Conservation (phyloP, 2,113 vertebrate species). For the Galbula dea region DNA sequence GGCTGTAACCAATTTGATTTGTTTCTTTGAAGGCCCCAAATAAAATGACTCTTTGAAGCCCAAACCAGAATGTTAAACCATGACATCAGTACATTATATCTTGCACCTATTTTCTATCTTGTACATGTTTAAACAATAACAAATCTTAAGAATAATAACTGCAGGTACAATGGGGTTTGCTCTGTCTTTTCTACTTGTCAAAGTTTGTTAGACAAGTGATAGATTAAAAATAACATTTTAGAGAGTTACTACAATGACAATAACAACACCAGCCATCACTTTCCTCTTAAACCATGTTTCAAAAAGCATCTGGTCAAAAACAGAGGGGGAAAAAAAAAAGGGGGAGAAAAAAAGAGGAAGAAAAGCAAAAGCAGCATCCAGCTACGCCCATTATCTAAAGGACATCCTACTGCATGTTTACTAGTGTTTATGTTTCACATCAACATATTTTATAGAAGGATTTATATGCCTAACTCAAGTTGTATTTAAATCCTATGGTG, state of each 20-base stretch:
- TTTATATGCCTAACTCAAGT: slow-evolving; percentile 73
- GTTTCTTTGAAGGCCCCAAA: not conserved
- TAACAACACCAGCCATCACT: not conserved
- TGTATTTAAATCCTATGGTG: slow-evolving; percentile 74
- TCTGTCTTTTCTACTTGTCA: slow-evolving; percentile 6
- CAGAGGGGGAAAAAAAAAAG: no score
- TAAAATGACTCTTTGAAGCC: not conserved
- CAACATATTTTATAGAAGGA: slow-evolving; percentile 71
- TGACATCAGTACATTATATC: not conserved
- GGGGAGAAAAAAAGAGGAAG: not conserved
- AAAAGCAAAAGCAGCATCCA: not conserved
- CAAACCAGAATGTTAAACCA: not conserved
- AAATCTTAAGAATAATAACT: not conserved
- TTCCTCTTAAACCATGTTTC: slow-evolving; percentile 18
- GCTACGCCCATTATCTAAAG: slow-evolving; percentile 16
- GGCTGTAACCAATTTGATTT: not conserved
- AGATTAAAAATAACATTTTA: not conserved
- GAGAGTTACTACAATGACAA: not conserved
- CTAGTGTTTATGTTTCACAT: slow-evolving; percentile 46
- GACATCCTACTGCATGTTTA: slow-evolving; percentile 52
- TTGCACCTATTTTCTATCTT: no score
- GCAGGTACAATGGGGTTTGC: not conserved
- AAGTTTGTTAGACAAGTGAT: not conserved
- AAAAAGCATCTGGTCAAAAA: not conserved
- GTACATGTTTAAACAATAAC: not conserved